Evolutionary conservation across 1,140 invertebrate genomes (phyloP), one percentile per base, ranked within the genome.

Genomic region (Hestina assimilis): DNA sequence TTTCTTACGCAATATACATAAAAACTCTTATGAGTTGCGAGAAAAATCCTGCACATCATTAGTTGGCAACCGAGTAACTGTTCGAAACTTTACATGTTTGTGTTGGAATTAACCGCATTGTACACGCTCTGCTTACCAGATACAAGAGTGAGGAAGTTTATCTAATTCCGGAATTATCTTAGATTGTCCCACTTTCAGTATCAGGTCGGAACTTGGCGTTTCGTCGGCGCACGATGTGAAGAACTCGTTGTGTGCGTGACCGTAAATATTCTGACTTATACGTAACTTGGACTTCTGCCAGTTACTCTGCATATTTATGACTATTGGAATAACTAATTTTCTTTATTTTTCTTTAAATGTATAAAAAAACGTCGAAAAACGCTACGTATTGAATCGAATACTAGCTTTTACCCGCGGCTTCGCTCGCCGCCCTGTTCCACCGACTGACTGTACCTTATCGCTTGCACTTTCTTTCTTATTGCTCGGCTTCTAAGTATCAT

Each of bases 241-340:
- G 53, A 54, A 52, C 11, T 53, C n/a, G 19, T n/a, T 38, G n/a
- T 41, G 35, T 31, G 35, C 23, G 43, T 38, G 17, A 4, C 56
- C 41, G 50, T 64, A 63, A 59, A 63, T 64, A 46, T 58, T 59
- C 51, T 59, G 55, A 52, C 42, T 57, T 45, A 52, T 52, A 43
- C 31, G 11, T 52, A n/a, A 19, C 15, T 56, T 64, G 62, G 62
- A 59, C 3, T 4, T 17, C 2, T 31, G 56, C 62, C 62, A 65
- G 31, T 40, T 50, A 46, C 40, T 53, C 60, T 54, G 54, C 55
- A 47, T 57, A 53, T 41, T 53, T 43, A 45, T 35, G 40, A 46
- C 45, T 43, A 47, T 57, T 57, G 12, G n/a, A 29, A 35, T 48
- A 48, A 48, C 45, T 31, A 35, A 35, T n/a, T n/a, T n/a, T n/a